phyloP scores from a whole-genome alignment of 2,113 vertebrate genomes.

The Chlorocebus sabaeus region DNA sequence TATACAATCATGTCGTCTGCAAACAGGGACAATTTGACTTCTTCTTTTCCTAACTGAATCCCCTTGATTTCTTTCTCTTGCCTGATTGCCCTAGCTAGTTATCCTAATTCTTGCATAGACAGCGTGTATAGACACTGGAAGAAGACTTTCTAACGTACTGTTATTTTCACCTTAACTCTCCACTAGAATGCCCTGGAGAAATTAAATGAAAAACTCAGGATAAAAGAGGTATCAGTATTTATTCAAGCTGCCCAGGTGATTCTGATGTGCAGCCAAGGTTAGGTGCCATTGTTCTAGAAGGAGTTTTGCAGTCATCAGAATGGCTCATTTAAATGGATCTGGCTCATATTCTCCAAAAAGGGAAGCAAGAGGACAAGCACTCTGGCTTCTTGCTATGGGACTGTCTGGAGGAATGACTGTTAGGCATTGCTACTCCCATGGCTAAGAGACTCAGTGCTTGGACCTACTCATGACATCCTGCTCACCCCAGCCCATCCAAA shows the following conservation, averaged over 20 bases:
- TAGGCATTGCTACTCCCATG: rapidly evolving
- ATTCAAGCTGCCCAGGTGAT: neutral
- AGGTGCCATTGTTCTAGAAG: neutral
- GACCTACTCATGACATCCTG: rapidly evolving
- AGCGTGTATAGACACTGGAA: neutral
- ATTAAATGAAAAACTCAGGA: neutral
- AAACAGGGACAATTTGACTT: too few relatives aligned
- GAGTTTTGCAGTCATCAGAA: neutral
- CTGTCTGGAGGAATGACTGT: neutral
- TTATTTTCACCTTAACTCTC: neutral
- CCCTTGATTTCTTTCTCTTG: too few relatives aligned
- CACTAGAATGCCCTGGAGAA: too few relatives aligned
- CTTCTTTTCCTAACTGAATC: too few relatives aligned
- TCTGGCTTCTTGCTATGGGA: neutral
- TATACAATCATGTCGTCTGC: too few relatives aligned
- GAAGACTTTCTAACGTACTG: neutral
- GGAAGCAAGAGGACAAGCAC: neutral
- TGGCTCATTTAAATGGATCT: neutral
- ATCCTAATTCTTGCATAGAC: neutral
- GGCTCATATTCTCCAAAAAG: neutral
- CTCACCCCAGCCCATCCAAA: too few relatives aligned
- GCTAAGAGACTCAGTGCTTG: neutral
- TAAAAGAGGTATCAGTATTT: neutral
- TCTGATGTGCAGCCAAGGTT: neutral
- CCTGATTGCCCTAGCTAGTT: too few relatives aligned